Evolutionary conservation across 2,888 invertebrate genomes (phyloP).

Genomic region (Bhutanitis thaidina): DNA sequence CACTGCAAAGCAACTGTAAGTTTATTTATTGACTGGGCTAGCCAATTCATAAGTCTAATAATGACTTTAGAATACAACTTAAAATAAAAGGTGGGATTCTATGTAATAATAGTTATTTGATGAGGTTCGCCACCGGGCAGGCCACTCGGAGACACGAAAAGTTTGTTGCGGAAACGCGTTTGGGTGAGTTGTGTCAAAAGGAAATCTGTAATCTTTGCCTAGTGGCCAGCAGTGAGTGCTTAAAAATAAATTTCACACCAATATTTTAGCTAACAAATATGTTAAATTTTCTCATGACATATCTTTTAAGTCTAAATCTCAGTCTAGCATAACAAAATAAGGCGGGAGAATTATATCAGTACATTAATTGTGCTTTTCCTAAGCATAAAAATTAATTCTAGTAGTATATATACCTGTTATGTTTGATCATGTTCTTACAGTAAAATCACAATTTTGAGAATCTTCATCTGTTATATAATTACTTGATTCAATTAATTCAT

Average conservation of each 20-base stretch:
- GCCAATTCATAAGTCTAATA: no score
- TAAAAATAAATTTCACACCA: no score
- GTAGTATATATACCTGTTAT: background rate
- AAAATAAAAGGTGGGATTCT: constrained; percentile 24
- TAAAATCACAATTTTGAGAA: constrained; percentile 21
- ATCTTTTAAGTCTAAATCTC: background rate
- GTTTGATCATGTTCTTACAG: constrained; percentile 2
- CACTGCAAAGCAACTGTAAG: no score
- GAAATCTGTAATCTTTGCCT: no score
- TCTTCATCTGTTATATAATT: constrained; percentile 48
- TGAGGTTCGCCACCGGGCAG: no score
- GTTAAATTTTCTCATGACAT: no score
- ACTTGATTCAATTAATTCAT: constrained; percentile 41
- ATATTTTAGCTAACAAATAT: no score
- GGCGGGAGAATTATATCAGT: constrained; percentile 11
- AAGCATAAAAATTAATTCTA: background rate
- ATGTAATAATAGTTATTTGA: background rate
- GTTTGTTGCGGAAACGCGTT: no score
- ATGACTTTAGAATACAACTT: constrained; percentile 4
- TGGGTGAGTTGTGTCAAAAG: no score
- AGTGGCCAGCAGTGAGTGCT: no score
- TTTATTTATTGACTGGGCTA: no score
- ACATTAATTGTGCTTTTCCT: constrained; percentile 6
- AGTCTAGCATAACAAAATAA: constrained; percentile 8
- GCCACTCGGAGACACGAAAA: no score